A percentile compares a stretch with the other conserved stretches of the same genome.
These are phyloP conservation scores for Odontesthes bonariensis DNA, from an alignment of 2,113 vertebrate genomes.

Conservation along the genomic window DNA sequence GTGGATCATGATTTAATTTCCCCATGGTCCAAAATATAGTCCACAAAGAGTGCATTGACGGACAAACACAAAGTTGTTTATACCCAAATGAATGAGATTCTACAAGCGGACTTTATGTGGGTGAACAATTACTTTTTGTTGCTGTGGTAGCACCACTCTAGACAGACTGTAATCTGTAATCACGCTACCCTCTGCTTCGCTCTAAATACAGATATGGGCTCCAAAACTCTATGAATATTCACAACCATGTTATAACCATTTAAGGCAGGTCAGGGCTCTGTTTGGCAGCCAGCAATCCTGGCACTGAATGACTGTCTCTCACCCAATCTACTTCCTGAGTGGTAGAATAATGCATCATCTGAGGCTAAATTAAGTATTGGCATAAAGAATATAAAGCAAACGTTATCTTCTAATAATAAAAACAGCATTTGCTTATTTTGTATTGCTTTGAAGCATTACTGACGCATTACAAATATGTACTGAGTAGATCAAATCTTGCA, in stretches of 20 bases:
- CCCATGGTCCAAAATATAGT: constrained; percentile 39
- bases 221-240: constrained; percentile 58
- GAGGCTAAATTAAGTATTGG: constrained; percentile 3
- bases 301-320: constrained; percentile 25
- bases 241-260: constrained; percentile 24
- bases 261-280: constrained; percentile 33
- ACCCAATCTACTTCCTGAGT: constrained; percentile 4
- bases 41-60: constrained; percentile 48
- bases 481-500: constrained; percentile 1
- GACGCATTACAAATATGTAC: neutral
- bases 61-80: constrained; percentile 55
- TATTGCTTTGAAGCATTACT: neutral
- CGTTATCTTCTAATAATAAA: neutral
- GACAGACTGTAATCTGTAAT: constrained; percentile 33
- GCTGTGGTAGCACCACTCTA: constrained; percentile 14
- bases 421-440: neutral
- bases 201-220: constrained; percentile 30
- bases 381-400: constrained; percentile 1
- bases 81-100: constrained; percentile 47
- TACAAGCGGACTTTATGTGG: constrained; percentile 37
- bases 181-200: constrained; percentile 11
- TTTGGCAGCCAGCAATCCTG: constrained; percentile 42
- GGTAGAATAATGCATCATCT: constrained; percentile 13
- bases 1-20: constrained; percentile 69
- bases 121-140: constrained; percentile 12